Conservation (phyloP, 2,113 vertebrate genomes). For the Cyprinodon brontotheroides region DNA sequence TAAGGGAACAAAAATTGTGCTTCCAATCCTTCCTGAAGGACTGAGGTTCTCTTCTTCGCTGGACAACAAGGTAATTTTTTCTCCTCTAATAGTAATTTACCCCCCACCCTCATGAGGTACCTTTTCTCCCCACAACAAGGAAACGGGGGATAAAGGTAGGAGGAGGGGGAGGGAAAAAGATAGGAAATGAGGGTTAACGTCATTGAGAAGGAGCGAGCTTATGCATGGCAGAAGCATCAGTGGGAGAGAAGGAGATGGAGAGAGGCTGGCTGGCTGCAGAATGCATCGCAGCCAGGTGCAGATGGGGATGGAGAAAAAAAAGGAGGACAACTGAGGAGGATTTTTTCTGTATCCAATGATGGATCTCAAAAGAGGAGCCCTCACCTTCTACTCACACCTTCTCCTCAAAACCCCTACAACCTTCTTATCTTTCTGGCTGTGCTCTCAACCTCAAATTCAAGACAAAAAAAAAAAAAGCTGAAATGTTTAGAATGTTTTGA, state of each 20-base stretch:
- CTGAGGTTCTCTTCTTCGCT: slow-evolving; percentile 73
- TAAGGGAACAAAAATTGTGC: slow-evolving; percentile 53
- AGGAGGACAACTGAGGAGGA: slow-evolving; percentile 18
- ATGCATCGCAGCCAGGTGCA: slow-evolving; percentile 68
- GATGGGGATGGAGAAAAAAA: slow-evolving; percentile 41
- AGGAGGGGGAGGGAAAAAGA: background rate
- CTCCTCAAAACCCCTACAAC: slow-evolving; percentile 43
- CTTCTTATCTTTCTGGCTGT: slow-evolving; percentile 25
- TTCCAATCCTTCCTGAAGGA: slow-evolving; percentile 72
- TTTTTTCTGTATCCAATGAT: slow-evolving; percentile 48
- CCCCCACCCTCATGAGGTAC: slow-evolving; percentile 42
- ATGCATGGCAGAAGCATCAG: slow-evolving; percentile 50
- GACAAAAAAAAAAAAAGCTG: background rate
- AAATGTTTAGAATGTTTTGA: background rate
- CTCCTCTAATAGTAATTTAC: slow-evolving; percentile 47
- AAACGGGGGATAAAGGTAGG: slow-evolving; percentile 20
- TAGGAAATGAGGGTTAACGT: slow-evolving; percentile 63
- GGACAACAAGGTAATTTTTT: slow-evolving; percentile 76
- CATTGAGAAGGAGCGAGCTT: slow-evolving; percentile 73
- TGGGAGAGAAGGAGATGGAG: slow-evolving; percentile 46
- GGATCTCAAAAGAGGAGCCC: slow-evolving; percentile 58
- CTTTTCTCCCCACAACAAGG: slow-evolving; percentile 28
- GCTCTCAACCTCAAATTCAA: slow-evolving; percentile 33
- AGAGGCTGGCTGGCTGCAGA: slow-evolving; percentile 54
- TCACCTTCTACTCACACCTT: slow-evolving; percentile 63